Conservation (phyloP, 1,140 invertebrate species). For the Penaeus japonicus region DNA sequence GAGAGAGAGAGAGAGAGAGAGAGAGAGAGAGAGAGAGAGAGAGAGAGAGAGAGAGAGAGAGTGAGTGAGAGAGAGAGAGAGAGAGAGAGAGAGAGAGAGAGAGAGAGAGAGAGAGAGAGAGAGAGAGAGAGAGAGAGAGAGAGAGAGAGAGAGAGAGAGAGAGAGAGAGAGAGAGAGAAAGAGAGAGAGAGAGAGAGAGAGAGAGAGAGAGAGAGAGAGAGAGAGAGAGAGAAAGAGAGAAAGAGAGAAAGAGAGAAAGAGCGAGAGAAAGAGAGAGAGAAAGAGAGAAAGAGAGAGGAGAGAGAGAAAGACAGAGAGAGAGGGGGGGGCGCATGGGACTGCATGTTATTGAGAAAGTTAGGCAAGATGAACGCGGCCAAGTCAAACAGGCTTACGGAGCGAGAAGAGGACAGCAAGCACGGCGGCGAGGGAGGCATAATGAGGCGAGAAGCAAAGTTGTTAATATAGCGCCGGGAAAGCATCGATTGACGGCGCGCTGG, state of each 20-base stretch:
- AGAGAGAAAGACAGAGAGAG: neutral
- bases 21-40: neutral
- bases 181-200: neutral
- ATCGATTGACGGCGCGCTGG: too few species aligned
- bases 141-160: neutral
- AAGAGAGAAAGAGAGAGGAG: neutral
- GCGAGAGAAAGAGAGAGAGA: conserved; percentile 5
- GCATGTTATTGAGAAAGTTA: too few species aligned
- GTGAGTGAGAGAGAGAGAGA: neutral
- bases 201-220: neutral
- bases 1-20: neutral
- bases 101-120: neutral
- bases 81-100: neutral
- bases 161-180: neutral
- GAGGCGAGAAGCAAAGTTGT: too few species aligned
- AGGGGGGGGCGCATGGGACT: neutral
- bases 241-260: conserved; percentile 19
- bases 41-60: neutral
- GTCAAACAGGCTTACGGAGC: too few species aligned
- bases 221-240: conserved; percentile 13
- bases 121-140: neutral
- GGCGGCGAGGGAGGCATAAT: too few species aligned
- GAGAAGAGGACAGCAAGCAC: too few species aligned
- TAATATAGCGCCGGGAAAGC: too few species aligned
- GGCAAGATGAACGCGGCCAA: too few species aligned